phyloP scores from a whole-genome alignment of 2,113 vertebrate species.

The Tiliqua scincoides region DNA sequence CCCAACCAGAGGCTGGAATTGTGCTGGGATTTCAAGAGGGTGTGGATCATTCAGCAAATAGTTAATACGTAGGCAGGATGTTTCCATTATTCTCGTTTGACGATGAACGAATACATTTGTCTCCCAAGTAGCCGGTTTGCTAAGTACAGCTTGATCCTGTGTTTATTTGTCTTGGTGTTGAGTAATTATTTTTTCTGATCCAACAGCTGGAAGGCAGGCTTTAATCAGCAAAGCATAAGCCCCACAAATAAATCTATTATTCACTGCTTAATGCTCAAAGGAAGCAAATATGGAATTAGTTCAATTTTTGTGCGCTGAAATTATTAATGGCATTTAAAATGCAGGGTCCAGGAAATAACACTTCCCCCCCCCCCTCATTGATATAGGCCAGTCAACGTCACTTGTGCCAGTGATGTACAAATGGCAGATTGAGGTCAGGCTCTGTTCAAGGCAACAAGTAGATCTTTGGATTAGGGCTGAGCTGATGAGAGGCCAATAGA shows the following conservation, averaged over 20 bases:
- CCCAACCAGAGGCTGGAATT: no score
- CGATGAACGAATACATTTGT: neutral
- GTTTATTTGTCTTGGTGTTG: constrained; percentile 52
- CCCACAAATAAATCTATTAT: constrained; percentile 18
- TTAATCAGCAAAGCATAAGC: constrained; percentile 6
- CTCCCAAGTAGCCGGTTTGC: neutral
- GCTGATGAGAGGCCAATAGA: neutral
- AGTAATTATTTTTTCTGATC: constrained; percentile 21
- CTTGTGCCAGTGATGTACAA: neutral
- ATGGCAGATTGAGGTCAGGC: constrained; percentile 9
- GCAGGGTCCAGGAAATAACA: neutral
- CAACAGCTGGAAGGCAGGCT: neutral
- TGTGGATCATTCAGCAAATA: neutral
- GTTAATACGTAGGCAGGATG: neutral
- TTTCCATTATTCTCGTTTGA: neutral
- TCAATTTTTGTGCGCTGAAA: neutral
- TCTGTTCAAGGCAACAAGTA: constrained; percentile 6
- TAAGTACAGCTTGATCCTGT: constrained; percentile 19
- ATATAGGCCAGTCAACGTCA: neutral
- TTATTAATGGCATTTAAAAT: neutral
- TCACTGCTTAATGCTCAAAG: neutral
- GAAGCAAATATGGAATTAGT: neutral
- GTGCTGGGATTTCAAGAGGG: neutral
- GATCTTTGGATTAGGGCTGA: neutral
- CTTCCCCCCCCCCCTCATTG: neutral